Base-by-base conservation (phyloP, 2,888 invertebrate species). In the Carterocephalus palaemon region DNA sequence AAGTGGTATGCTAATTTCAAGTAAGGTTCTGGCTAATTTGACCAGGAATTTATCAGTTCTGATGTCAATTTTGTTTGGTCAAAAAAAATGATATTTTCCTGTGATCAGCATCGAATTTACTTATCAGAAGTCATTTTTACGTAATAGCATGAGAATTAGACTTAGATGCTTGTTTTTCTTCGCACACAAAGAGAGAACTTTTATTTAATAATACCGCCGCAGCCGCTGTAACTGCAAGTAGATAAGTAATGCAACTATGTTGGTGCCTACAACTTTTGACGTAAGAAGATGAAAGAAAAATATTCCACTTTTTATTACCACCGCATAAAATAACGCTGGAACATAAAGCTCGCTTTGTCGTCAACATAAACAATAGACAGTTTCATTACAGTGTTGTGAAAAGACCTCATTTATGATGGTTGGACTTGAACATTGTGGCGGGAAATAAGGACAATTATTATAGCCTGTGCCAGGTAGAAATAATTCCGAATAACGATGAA, bases 301-400 rank as follows among this genome's bases (percentile, higher is more conserved):
- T 17, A 24, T 13, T n/a, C n/a, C n/a, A 20, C 19, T 19, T 24
- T 46, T 46, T 38, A 46, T 13, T 20, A 23, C 38, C 32, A 26
- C 34, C 19, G 19, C 17, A 48, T 36, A 47, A 46, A 39, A 46
- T 24, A 31, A 19, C 15, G 39, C 34, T 37, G 24, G 23, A 32
- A 24, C 34, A 47, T 29, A 47, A 49, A 40, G 28, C 52, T 42
- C 48, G 60, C 63, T 60, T 62, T 62, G 60, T 61, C 48, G 33
- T 50, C 46, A 42, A 32, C 34, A 20, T 34, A 36, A 61, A 72
- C 70, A 72, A 71, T 59, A 54, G 52, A 29, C 28, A 39, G 45
- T 49, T 65, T 62, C 57, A 65, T 62, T 57, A 70, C 70, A 67
- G 57, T 62, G 71, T 69, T 60, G 59, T 50, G 7, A 46, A n/a